Evolutionary conservation across 2,113 vertebrate species (phyloP).

Genomic region (Channa maculata): DNA sequence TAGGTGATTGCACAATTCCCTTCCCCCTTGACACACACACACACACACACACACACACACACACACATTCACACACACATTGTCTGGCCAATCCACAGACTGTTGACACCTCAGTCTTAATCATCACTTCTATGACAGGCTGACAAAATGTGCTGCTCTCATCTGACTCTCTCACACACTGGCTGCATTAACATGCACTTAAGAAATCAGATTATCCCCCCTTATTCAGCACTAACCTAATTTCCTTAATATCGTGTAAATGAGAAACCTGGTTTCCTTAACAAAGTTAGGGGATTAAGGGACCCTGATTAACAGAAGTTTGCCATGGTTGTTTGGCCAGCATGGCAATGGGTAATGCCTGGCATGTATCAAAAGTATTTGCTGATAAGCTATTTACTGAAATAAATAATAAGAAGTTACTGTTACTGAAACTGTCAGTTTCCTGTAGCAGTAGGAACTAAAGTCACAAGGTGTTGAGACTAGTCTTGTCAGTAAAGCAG

Average conservation of each 20-base stretch:
- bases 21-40: conserved; percentile 29
- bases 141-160: conserved; percentile 51
- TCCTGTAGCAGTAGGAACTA: background rate
- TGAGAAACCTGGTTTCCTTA: conserved; percentile 9
- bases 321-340: background rate
- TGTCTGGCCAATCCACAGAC: conserved; percentile 64
- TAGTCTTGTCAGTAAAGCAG: too few species aligned
- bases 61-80: conserved; percentile 29
- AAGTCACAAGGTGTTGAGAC: background rate
- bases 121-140: conserved; percentile 70
- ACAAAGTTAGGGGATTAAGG: conserved; percentile 22
- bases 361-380: background rate
- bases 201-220: conserved; percentile 36
- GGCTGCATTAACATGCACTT: conserved; percentile 33
- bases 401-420: background rate
- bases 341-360: too few species aligned
- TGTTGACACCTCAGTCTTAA: conserved; percentile 72
- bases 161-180: conserved; percentile 42
- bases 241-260: conserved; percentile 20
- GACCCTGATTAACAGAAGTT: background rate
- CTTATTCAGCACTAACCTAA: conserved; percentile 13
- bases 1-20: conserved; percentile 59
- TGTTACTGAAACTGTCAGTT: background rate
- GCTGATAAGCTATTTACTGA: background rate
- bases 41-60: conserved; percentile 7